phyloP scores from a whole-genome alignment of 1,140 invertebrate genomes.

The Euura lappo region DNA sequence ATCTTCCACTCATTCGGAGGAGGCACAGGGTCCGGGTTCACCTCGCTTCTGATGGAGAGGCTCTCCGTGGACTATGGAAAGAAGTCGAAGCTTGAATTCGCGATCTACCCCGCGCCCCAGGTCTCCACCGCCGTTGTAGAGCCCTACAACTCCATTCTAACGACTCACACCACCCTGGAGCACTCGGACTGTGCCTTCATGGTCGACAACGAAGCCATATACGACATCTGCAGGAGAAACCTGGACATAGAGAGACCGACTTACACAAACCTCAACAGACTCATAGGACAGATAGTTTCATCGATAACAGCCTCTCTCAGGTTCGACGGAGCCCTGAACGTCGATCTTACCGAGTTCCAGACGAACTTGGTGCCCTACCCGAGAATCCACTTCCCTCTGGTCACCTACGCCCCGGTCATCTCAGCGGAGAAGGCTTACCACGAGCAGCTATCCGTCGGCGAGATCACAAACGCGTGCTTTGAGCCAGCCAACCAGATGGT shows the following conservation, averaged over 20 bases:
- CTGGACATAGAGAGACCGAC: slow-evolving; percentile 75
- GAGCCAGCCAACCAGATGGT: too few relatives aligned
- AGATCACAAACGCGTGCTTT: slow-evolving; percentile 78
- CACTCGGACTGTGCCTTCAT: too few relatives aligned
- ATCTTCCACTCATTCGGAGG: slow-evolving; percentile 87
- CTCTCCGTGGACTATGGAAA: slow-evolving; percentile 59
- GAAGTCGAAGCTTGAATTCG: too few relatives aligned
- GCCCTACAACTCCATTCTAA: slow-evolving; percentile 72
- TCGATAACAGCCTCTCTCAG: slow-evolving; percentile 64
- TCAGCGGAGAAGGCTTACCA: slow-evolving; percentile 58
- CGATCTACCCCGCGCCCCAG: slow-evolving; percentile 59
- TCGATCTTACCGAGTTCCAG: slow-evolving; percentile 73
- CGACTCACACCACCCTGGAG: too few relatives aligned
- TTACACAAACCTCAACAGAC: slow-evolving; percentile 77
- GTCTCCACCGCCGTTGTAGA: slow-evolving; percentile 77
- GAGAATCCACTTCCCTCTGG: slow-evolving; percentile 58
- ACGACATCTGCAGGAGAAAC: slow-evolving; percentile 40
- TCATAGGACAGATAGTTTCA: slow-evolving; percentile 72
- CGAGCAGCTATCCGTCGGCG: slow-evolving; percentile 82
- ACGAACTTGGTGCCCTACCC: slow-evolving; percentile 92
- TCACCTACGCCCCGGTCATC: slow-evolving; percentile 85
- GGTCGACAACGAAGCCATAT: too few relatives aligned
- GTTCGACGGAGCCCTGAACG: too few relatives aligned
- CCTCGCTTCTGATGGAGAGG: slow-evolving; percentile 85
- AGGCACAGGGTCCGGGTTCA: slow-evolving; percentile 67